Conservation (phyloP, 2,113 vertebrate genomes). For the Mesocricetus auratus region DNA sequence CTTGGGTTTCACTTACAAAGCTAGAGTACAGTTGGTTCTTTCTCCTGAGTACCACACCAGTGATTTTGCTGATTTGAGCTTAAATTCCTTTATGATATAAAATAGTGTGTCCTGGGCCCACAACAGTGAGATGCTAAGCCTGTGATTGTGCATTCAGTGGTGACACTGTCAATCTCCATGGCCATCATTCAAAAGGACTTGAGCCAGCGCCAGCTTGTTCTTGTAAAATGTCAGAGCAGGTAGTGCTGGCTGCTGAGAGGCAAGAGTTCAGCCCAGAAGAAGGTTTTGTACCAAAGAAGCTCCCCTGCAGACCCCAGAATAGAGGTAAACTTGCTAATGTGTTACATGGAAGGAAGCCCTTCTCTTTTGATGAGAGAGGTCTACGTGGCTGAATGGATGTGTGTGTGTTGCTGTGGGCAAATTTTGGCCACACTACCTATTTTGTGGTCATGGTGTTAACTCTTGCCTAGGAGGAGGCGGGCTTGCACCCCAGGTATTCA, state of each 20-base stretch:
- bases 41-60: not conserved
- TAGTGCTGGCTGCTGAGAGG: fast-evolving
- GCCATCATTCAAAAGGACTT: not conserved
- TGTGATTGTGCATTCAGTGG: fast-evolving
- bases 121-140: not conserved
- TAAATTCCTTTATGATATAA: not conserved
- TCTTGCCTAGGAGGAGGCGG: not conserved
- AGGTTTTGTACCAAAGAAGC: not conserved
- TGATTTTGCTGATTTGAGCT: not conserved
- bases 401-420: fast-evolving
- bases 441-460: too few species aligned
- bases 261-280: not conserved
- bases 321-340: fast-evolving
- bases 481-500: fast-evolving
- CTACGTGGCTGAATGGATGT: fast-evolving
- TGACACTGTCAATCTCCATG: not conserved
- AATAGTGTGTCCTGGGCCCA: not conserved
- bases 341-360: not conserved
- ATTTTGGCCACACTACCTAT: fast-evolving
- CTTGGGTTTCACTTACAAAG: not conserved
- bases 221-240: not conserved
- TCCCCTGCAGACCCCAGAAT: fast-evolving
- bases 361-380: fast-evolving
- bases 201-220: not conserved
- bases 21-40: fast-evolving